phyloP scores from a whole-genome alignment of 2,888 invertebrate genomes.

The Aphrophora alni region DNA sequence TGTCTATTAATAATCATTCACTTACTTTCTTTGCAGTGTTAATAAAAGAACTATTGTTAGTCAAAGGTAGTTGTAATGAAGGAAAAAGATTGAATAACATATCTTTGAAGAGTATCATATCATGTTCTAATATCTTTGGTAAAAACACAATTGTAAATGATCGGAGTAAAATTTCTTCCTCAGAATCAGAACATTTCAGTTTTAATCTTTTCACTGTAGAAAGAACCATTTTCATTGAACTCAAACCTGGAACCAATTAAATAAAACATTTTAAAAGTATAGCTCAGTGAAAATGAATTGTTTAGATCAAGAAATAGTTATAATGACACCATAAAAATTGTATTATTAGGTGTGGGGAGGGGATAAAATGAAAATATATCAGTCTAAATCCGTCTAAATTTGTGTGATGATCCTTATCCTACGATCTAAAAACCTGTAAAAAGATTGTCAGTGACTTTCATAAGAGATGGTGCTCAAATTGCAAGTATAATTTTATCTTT shows the following conservation, averaged over 20 bases:
- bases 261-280: not conserved
- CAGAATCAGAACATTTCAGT: constrained; percentile 76
- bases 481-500: too few species aligned
- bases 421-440: too few species aligned
- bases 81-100: constrained; percentile 93
- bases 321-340: too few species aligned
- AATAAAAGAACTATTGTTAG: constrained; percentile 60
- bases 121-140: constrained; percentile 89
- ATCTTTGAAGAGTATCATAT: constrained; percentile 80
- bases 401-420: too few species aligned
- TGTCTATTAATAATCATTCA: too few species aligned
- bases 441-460: too few species aligned
- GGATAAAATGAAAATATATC: too few species aligned
- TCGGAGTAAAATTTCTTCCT: constrained; percentile 78
- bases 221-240: constrained; percentile 84
- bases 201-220: constrained; percentile 85
- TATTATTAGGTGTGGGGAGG: too few species aligned
- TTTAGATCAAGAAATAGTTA: too few species aligned
- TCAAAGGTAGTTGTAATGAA: constrained; percentile 68
- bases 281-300: too few species aligned
- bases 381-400: too few species aligned
- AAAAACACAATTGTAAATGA: constrained; percentile 91
- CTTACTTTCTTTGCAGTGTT: not conserved
- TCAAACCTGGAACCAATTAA: constrained; percentile 62
- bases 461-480: too few species aligned